Evolutionary conservation across 2,888 invertebrate genomes (phyloP), one percentile per base, ranked within the genome.

Genomic region (Tinea semifulvella): DNA sequence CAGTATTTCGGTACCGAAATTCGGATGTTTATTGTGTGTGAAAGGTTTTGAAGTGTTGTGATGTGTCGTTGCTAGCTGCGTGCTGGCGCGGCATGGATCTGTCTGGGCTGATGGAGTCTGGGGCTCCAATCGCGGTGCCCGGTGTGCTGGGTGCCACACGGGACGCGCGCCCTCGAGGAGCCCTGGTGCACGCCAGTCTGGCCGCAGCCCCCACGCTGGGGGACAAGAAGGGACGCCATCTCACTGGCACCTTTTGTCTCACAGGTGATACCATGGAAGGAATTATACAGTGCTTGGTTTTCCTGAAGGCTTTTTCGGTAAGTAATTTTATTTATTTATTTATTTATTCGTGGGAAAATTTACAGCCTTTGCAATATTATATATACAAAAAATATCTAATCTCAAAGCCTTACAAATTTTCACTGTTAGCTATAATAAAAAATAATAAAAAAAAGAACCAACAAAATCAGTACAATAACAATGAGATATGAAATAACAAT

Each of bases 241-340:
- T 94, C 51, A 91, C 92, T 13, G 94, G 94, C 56, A 93, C 92
- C 44, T 94, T 94, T 77, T 92, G 93, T 63, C 86, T 94, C 48
- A 92, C 92, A 39, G 94, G 94, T 45, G 94, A 94, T 75, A 94
- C 94, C 48, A 94, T 94, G 93, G 94, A 94, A 67, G 94, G 93
- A 56, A 94, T 94, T 64, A 93, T 94, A 65, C 94, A 94, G 82
- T 94, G 94, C 70, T 85, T 94, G 60, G 94, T 94, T 58, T 94
- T 94, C 82, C 87, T 94, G 65, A 94, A 94, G 76, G 94, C 94
- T 28, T 94, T 94, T 71, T 92, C 93, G 91, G 94, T 94, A 84
- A 90, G 93, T 84, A 26, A 46, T 42, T n/a, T n/a, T n/a, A n/a
- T n/a, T n/a, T n/a, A n/a, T n/a, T n/a, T n/a, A n/a, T n/a, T n/a